Evolutionary conservation across 2,113 vertebrate genomes (phyloP), one percentile per base, ranked within the genome.

Genomic region (Oncorhynchus tshawytscha): DNA sequence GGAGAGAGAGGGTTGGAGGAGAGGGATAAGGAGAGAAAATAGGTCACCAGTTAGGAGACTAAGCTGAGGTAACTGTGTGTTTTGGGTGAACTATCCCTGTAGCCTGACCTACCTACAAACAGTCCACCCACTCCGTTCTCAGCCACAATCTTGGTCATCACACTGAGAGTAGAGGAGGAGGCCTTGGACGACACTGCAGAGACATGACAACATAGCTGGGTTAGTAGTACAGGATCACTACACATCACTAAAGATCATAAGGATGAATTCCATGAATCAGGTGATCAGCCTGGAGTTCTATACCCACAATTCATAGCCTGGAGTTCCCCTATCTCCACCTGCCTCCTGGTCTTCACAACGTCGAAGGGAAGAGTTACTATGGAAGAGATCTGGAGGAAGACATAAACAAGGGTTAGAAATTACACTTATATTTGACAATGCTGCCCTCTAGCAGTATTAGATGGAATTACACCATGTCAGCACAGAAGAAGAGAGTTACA

Each of bases 301-400:
- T 73, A 80, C 89, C 94, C 94, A 98, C 96, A 82, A 68, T 93
- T 94, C 77, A 86, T 89, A 27, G 86, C 89, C 82, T 94, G 92
- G 0, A 88, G 83, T 75, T 95, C 95, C 86, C 97, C 96, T 70
- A 98, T 90, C 78, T 95, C 93, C 75, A 95, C 94, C 89, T 99
- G 96, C 75, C 93, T 92, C 48, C 93, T 92, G 4, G 97, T 99
- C 92, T 99, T 99, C 73, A 98, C 95, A 12, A 97, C 97, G 85
- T 99, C 97, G 91, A 98, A 97, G 1, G 96, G 97, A 76, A 96
- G 91, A 13, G 96, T 99, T 76, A 91, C 31, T 18, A 96, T 71
- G 49, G 96, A 87, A 39, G 96, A 96, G 87, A 97, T 87, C 96
- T 99, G 87, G 82, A 80, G 78, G 75, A 72, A 86, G 72, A 70